These are phyloP conservation scores for Drosophila emarginata DNA, from an alignment of 2,888 invertebrate genomes.

Conservation along the genomic window DNA sequence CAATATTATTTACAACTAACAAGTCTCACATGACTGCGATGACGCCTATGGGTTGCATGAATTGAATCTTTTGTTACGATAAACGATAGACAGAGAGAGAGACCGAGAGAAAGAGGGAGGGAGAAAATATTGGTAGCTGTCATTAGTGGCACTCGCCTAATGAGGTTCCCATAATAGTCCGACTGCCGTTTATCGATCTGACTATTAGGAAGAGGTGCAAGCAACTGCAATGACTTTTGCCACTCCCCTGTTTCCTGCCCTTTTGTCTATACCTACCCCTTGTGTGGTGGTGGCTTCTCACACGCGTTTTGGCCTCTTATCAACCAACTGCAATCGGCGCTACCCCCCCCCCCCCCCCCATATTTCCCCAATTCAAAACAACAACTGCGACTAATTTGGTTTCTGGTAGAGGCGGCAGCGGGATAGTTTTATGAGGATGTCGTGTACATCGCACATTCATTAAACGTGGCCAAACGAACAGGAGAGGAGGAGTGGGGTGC, in stretches of 20 bases:
- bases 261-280: slow-evolving; percentile 16
- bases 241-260: slow-evolving; percentile 7
- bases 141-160: slow-evolving; percentile 59
- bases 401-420: slow-evolving; percentile 31
- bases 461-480: slow-evolving; percentile 40
- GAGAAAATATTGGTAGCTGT: slow-evolving; percentile 22
- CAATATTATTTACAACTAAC: slow-evolving; percentile 51
- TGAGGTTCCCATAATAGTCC: slow-evolving; percentile 42
- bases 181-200: slow-evolving; percentile 19
- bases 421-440: slow-evolving; percentile 63
- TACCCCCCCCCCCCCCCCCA: slow-evolving; percentile 5
- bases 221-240: background rate
- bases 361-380: slow-evolving; percentile 23
- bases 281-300: background rate
- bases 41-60: slow-evolving; percentile 19
- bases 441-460: slow-evolving; percentile 74
- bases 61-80: slow-evolving; percentile 34
- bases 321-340: slow-evolving; percentile 59
- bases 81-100: background rate
- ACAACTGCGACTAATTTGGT: slow-evolving; percentile 63
- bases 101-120: background rate
- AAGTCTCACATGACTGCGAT: slow-evolving; percentile 37
- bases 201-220: slow-evolving; percentile 9
- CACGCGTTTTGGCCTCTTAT: slow-evolving; percentile 46
- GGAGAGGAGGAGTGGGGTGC: slow-evolving; percentile 22